These are phyloP conservation scores for Ptilonorhynchus violaceus DNA, from an alignment of 2,113 vertebrate species.

Conservation along the genomic window DNA sequence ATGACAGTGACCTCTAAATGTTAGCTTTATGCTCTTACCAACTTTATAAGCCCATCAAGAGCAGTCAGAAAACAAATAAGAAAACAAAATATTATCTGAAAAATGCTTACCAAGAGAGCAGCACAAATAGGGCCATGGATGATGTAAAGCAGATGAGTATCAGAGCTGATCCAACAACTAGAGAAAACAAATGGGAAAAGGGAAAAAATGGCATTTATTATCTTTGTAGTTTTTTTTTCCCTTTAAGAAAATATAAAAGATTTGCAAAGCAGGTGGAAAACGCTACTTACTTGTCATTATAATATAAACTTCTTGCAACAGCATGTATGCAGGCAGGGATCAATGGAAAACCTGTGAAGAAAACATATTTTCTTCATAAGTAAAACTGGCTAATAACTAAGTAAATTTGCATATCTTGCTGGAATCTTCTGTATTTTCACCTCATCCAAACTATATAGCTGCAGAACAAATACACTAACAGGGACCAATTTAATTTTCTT, in stretches of 20 bases:
- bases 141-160: slow-evolving; percentile 94
- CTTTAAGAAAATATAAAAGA: background rate
- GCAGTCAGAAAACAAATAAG: background rate
- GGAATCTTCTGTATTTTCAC: background rate
- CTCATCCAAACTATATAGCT: background rate
- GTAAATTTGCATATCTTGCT: background rate
- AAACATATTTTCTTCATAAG: background rate
- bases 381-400: background rate
- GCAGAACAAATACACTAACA: background rate
- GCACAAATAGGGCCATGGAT: slow-evolving; percentile 97
- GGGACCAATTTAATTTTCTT: background rate
- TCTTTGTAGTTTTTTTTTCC: background rate
- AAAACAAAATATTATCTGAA: background rate
- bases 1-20: background rate
- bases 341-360: slow-evolving; percentile 87
- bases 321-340: slow-evolving; percentile 93
- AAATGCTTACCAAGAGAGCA: slow-evolving; percentile 86
- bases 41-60: background rate
- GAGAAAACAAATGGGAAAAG: background rate
- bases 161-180: slow-evolving; percentile 98
- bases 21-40: background rate
- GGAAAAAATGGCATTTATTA: background rate
- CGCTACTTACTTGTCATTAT: slow-evolving; percentile 91
- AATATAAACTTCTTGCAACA: slow-evolving; percentile 90
- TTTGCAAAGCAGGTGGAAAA: background rate